phyloP scores from a whole-genome alignment of 1,140 invertebrate species.

The Hydropsyche tenuis region DNA sequence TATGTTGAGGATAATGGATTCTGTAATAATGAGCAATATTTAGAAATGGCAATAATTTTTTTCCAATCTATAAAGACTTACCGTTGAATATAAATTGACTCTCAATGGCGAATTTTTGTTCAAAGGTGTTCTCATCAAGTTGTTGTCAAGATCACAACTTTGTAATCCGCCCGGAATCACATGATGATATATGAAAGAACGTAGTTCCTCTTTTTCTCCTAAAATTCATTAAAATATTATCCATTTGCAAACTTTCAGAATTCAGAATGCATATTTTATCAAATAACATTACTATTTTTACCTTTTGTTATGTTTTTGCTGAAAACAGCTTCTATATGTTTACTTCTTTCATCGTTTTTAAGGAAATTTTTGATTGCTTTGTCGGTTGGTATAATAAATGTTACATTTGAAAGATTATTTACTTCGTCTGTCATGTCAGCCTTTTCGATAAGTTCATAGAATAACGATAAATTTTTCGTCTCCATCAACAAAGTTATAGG shows the following conservation, averaged over 20 bases:
- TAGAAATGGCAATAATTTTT: neutral
- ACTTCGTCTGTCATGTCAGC: constrained; percentile 39
- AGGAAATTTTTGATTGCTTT: constrained; percentile 36
- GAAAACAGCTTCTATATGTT: neutral
- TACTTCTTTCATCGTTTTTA: constrained; percentile 5
- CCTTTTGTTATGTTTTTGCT: neutral
- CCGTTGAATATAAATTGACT: constrained; percentile 43
- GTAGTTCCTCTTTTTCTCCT: constrained; percentile 23
- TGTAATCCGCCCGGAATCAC: constrained; percentile 28
- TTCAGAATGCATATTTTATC: neutral
- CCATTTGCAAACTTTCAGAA: neutral
- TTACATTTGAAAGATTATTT: constrained; percentile 38
- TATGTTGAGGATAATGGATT: constrained; percentile 34
- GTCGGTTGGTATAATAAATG: constrained; percentile 45
- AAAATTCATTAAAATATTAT: neutral
- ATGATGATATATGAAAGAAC: constrained; percentile 39
- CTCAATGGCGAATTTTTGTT: constrained; percentile 12
- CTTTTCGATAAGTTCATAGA: constrained; percentile 32
- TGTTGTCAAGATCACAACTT: constrained; percentile 36
- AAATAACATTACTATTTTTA: neutral
- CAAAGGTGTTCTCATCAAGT: constrained; percentile 22
- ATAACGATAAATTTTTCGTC: constrained; percentile 49
- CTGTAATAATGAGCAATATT: constrained; percentile 26
- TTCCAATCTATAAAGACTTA: too few relatives aligned
- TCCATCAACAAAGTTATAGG: constrained; percentile 48